A percentile compares a stretch with the other conserved stretches of the same genome.
Evolutionary conservation across 1,140 invertebrate genomes (phyloP).

Genomic region (Paraescarpia echinospica): DNA sequence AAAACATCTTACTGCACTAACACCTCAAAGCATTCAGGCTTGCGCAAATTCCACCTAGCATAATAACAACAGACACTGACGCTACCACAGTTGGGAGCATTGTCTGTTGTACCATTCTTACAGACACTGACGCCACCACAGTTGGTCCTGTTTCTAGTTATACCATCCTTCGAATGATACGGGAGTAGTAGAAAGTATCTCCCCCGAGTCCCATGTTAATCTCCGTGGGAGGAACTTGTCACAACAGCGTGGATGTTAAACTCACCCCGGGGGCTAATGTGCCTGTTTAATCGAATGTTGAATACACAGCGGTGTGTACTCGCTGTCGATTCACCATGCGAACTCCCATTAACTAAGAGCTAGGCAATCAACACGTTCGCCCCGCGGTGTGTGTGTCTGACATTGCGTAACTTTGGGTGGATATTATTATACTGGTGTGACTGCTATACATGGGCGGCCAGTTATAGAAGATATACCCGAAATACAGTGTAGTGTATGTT

Average conservation of each 20-base stretch:
- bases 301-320: neutral
- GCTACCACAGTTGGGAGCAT: neutral
- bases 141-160: neutral
- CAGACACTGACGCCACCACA: neutral
- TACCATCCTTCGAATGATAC: neutral
- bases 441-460: too few species aligned
- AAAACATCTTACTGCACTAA: neutral
- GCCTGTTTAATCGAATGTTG: neutral
- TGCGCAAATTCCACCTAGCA: neutral
- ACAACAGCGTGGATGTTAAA: neutral
- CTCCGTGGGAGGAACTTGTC: neutral
- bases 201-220: neutral
- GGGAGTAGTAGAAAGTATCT: too few species aligned
- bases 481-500: neutral
- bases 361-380: neutral
- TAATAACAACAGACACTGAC: neutral
- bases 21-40: too few species aligned
- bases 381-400: neutral
- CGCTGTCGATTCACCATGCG: neutral
- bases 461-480: neutral
- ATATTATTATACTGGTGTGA: too few species aligned
- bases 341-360: neutral
- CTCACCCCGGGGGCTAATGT: neutral
- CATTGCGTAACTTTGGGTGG: neutral
- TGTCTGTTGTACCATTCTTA: neutral